Evolutionary conservation across 2,797 vertebrate genomes (phyloP).

Genomic region (Micromesistius poutassou): DNA sequence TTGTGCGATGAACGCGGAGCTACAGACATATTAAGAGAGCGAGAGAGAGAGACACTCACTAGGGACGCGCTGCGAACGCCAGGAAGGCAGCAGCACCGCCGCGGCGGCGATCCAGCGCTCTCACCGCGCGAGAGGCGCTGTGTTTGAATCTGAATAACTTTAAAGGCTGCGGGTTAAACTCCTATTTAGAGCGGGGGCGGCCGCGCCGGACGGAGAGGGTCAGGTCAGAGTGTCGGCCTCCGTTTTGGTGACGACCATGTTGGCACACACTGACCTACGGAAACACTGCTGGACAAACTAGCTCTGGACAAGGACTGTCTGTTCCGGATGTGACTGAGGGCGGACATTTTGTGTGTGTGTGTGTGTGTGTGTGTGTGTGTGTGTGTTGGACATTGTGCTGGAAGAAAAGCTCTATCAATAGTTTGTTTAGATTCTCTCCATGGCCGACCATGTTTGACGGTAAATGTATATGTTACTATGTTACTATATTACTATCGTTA

Average conservation of each 20-base stretch:
- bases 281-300: slow-evolving; percentile 14
- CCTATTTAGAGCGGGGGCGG: slow-evolving; percentile 59
- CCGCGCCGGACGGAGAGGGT: slow-evolving; percentile 40
- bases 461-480: no score
- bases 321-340: neutral
- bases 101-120: slow-evolving; percentile 45
- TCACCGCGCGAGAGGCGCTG: slow-evolving; percentile 65
- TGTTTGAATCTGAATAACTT: slow-evolving; percentile 67
- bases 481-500: no score
- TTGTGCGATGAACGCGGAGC: slow-evolving; percentile 67
- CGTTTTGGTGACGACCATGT: slow-evolving; percentile 41
- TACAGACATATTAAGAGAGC: slow-evolving; percentile 77
- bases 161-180: slow-evolving; percentile 63
- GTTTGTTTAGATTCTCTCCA: neutral
- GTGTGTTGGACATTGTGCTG: neutral
- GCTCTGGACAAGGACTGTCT: slow-evolving; percentile 6
- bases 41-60: slow-evolving; percentile 57
- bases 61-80: slow-evolving; percentile 65
- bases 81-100: slow-evolving; percentile 51
- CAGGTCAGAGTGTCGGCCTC: slow-evolving; percentile 59
- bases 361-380: neutral
- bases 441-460: no score
- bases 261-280: slow-evolving; percentile 28
- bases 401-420: neutral
- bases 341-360: neutral